Evolutionary conservation across 2,888 invertebrate species (phyloP), one percentile per base, ranked within the genome.

Genomic region (Hirudinaria manillensis): DNA sequence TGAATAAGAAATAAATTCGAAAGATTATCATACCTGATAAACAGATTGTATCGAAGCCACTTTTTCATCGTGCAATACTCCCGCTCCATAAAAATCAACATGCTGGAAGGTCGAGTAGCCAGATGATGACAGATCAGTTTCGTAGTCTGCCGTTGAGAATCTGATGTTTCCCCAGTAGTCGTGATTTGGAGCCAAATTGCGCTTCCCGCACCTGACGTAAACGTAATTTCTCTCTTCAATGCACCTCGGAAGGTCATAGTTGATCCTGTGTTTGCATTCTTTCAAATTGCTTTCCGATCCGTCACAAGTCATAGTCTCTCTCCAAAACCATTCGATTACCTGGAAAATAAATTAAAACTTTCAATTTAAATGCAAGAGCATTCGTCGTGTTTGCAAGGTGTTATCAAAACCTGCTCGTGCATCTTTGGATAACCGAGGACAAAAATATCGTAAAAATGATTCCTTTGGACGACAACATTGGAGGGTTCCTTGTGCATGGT

Each of bases 51-150:
- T 87, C 0, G 97, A 84, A 0, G 96, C 92, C 0, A 93, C 92
- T 85, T 93, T 94, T 84, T 97, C 94, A 81, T 93, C 94, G 82
- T 99, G 99, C 51, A 98, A 87, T 78, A 95, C 91, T 34, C 99
- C 99, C 73, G 97, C 99, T 4, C 96, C 94, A 70, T 90, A 89
- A 72, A 99, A 92, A 80, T 92, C 91, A 19, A 86, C 84, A 79
- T 86, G 84, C n/a, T 91, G 89, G 77, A 98, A 82, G 29, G 89
- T 87, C n/a, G 95, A 96, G 81, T 92, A 91, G 32, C 89, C 88
- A 78, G 72, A 53, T 10, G 76, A 78, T 34, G 78, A 53, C 29
- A 56, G 24, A 19, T 80, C 80, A 84, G 93, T 92, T 84, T 97
- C 95, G 83, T 94, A 94, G 83, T 93, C 91, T 3, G 92, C 89